phyloP scores from a whole-genome alignment of 2,113 vertebrate genomes.

The Platichthys flesus region DNA sequence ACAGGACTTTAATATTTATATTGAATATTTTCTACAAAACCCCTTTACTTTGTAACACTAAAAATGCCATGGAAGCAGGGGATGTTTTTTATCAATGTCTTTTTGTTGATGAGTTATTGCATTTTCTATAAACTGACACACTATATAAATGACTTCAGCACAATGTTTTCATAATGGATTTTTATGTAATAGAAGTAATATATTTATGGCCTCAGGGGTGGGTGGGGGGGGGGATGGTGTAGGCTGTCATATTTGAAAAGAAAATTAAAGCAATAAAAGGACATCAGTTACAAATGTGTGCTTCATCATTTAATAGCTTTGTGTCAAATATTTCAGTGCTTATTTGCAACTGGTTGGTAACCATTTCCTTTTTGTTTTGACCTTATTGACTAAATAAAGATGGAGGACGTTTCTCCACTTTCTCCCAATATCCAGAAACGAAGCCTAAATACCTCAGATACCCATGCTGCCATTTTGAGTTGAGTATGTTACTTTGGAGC shows the following conservation, averaged over 20 bases:
- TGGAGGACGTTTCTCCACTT: too few species aligned
- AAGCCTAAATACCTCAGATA: too few species aligned
- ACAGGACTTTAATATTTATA: neutral
- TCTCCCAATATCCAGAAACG: too few species aligned
- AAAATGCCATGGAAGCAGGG: neutral
- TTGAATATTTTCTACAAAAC: neutral
- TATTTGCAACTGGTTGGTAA: too few species aligned
- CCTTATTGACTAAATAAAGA: too few species aligned
- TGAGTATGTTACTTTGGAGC: too few species aligned
- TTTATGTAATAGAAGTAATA: conserved; percentile 76
- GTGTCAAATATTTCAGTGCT: neutral
- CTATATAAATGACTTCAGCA: conserved; percentile 46
- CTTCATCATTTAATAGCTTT: conserved; percentile 27
- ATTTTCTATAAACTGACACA: conserved; percentile 64
- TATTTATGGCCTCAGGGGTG: conserved; percentile 68
- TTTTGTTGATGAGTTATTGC: conserved; percentile 43
- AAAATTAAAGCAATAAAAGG: conserved; percentile 43
- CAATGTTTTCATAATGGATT: conserved; percentile 67
- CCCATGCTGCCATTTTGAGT: too few species aligned
- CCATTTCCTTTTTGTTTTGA: too few species aligned
- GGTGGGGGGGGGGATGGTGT: neutral
- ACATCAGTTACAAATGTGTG: neutral
- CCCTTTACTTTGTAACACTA: conserved; percentile 7
- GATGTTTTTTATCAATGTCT: conserved; percentile 6
- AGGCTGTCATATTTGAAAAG: conserved; percentile 43